These are phyloP conservation scores for Pyrochroa serraticornis DNA, from an alignment of 2,888 invertebrate species.

Conservation along the genomic window DNA sequence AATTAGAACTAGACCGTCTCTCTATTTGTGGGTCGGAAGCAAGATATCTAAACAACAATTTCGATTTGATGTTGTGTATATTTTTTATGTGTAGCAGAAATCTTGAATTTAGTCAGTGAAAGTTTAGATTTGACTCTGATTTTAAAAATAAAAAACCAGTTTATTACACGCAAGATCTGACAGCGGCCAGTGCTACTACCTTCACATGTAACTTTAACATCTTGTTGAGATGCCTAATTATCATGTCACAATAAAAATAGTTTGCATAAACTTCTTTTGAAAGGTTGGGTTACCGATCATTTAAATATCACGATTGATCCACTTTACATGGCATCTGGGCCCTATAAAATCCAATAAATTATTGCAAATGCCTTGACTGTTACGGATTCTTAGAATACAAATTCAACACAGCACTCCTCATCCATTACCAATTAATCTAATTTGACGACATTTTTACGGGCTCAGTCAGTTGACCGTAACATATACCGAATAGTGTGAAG, in stretches of 20 bases:
- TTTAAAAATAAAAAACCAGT: conserved; percentile 8
- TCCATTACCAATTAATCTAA: too few species aligned
- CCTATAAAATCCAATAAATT: too few species aligned
- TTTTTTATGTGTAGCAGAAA: background rate
- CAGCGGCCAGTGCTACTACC: conserved; percentile 5
- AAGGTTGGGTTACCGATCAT: conserved; percentile 1
- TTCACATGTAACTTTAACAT: background rate
- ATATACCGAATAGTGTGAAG: too few species aligned
- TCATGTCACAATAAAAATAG: conserved; percentile 11
- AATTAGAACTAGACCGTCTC: too few species aligned
- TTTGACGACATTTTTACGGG: too few species aligned
- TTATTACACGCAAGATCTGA: conserved; percentile 7
- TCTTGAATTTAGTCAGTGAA: background rate
- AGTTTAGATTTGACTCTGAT: background rate
- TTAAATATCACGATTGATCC: conserved; percentile 6
- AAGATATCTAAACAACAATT: too few species aligned
- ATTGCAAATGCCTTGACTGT: too few species aligned
- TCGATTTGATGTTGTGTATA: too few species aligned
- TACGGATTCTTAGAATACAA: too few species aligned
- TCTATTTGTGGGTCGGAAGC: too few species aligned
- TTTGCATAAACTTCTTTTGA: conserved; percentile 5
- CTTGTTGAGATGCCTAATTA: conserved; percentile 8
- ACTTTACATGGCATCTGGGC: background rate
- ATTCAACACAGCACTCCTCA: too few species aligned
- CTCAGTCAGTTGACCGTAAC: too few species aligned